phyloP scores from a whole-genome alignment of 92 coral and sea anemone species.

The Chrysogorgia sp. region DNA sequence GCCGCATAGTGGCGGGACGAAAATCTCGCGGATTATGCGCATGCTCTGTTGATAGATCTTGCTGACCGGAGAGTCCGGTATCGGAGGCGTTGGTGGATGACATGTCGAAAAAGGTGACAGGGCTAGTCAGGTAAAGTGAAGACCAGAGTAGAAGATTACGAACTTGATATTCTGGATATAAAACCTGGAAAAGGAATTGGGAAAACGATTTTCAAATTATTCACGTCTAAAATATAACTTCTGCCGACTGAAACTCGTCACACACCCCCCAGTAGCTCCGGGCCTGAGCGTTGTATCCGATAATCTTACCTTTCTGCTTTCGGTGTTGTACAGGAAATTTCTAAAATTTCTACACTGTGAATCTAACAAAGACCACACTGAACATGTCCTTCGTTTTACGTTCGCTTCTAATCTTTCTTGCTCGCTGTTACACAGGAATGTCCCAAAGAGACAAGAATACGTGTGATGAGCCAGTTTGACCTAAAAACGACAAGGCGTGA shows the following conservation, averaged over 20 bases:
- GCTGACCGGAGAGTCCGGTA: not conserved
- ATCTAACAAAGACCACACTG: conserved; percentile 87
- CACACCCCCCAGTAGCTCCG: too few species aligned
- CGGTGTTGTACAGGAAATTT: conserved; percentile 76
- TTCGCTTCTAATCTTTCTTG: conserved; percentile 70
- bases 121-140: conserved; percentile 75
- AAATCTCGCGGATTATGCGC: conserved; percentile 1
- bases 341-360: conserved; percentile 73
- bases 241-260: too few species aligned
- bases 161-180: conserved; percentile 84
- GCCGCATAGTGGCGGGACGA: conserved; percentile 29
- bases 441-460: conserved; percentile 91
- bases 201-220: not conserved
- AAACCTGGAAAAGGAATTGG: conserved; percentile 74
- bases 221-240: not conserved
- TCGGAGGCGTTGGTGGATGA: conserved; percentile 16
- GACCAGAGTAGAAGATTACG: conserved; percentile 90
- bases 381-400: conserved; percentile 67
- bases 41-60: conserved; percentile 1
- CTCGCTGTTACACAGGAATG: conserved; percentile 92
- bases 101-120: conserved; percentile 60
- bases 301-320: conserved; percentile 72
- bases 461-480: conserved; percentile 89
- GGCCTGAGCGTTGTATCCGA: too few species aligned
- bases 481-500: conserved; percentile 35